Evolutionary conservation across 2,797 vertebrate species (phyloP).

Genomic region (Podargus strigoides): DNA sequence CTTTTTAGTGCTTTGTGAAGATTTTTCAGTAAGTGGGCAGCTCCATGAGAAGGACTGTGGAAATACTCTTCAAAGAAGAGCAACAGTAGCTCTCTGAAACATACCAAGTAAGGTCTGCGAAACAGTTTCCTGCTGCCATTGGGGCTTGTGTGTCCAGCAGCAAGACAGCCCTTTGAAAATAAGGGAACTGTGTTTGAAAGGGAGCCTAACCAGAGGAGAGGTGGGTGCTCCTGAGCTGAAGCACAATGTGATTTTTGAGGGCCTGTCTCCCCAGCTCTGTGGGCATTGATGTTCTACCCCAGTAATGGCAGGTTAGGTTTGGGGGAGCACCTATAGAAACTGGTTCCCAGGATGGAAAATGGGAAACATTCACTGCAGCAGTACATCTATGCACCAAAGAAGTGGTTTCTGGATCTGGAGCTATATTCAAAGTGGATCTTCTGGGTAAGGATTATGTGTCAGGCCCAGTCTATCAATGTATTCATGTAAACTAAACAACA

Average conservation of each 20-base stretch:
- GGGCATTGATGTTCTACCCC: not conserved
- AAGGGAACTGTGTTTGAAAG: not conserved
- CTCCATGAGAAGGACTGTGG: not conserved
- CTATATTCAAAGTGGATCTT: not conserved
- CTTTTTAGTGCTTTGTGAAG: not conserved
- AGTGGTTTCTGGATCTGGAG: not conserved
- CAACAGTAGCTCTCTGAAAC: not conserved
- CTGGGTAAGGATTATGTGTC: not conserved
- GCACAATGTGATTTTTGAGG: not conserved
- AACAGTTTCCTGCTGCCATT: not conserved
- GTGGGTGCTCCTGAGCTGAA: not conserved
- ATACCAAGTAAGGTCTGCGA: not conserved
- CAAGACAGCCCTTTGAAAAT: not conserved
- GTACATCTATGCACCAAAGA: not conserved
- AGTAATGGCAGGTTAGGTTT: not conserved
- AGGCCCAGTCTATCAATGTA: not conserved
- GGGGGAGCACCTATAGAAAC: not conserved
- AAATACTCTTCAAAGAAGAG: not conserved
- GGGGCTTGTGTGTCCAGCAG: accelerated
- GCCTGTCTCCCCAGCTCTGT: accelerated
- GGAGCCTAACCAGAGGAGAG: not conserved
- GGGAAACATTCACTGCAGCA: not conserved
- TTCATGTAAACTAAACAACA: not conserved
- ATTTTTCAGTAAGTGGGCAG: not conserved
- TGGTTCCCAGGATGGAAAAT: not conserved